Percentiles rank a stretch among this genome's conserved stretches.
Evolutionary conservation across 2,888 invertebrate genomes (phyloP).

Genomic region (Meteorus cinctellus): DNA sequence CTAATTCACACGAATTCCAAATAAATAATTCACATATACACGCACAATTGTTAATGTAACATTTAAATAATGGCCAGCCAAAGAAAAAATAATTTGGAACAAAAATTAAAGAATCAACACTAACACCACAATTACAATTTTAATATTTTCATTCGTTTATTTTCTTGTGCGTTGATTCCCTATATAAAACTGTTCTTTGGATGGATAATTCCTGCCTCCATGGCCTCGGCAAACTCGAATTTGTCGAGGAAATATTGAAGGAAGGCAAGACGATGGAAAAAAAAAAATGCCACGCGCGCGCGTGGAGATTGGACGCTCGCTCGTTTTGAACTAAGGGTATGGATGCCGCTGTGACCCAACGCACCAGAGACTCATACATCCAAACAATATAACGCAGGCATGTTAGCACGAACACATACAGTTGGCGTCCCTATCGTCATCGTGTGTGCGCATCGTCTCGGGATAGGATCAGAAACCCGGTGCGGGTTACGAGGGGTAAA

Average conservation of each 20-base stretch:
- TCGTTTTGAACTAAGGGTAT: conserved; percentile 53
- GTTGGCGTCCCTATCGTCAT: conserved; percentile 16
- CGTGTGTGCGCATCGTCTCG: conserved; percentile 16
- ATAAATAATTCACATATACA: no score
- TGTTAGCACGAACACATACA: not conserved
- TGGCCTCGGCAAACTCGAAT: conserved; percentile 4
- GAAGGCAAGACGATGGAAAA: conserved; percentile 10
- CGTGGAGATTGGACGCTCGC: conserved; percentile 49
- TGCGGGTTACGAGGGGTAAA: conserved; percentile 31
- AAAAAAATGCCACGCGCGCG: conserved; percentile 41
- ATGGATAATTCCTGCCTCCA: conserved; percentile 8
- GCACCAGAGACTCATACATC: conserved; percentile 23
- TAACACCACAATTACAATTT: not conserved
- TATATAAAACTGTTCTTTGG: conserved; percentile 7
- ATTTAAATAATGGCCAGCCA: no score
- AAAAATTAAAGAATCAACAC: not conserved
- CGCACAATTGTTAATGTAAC: no score
- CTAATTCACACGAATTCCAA: not conserved
- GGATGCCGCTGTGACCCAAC: conserved; percentile 20
- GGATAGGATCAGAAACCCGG: conserved; percentile 32
- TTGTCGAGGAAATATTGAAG: conserved; percentile 24
- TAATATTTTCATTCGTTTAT: not conserved
- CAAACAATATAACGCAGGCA: conserved; percentile 1
- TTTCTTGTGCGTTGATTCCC: not conserved
- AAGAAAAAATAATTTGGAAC: not conserved